Conservation (phyloP, 2,113 vertebrate genomes). For the Esox niger region DNA sequence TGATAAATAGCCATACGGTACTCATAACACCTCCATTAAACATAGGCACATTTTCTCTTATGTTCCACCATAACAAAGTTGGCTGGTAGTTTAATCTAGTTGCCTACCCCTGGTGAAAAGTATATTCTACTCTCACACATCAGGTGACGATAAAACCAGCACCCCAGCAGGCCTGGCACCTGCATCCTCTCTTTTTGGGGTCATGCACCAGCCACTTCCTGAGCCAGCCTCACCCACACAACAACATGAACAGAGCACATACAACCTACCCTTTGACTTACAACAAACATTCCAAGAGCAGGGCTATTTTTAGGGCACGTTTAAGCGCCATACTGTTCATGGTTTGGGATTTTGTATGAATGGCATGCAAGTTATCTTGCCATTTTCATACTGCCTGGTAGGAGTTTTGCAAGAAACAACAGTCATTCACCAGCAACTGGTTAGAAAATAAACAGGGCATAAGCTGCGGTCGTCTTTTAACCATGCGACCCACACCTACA, state of each 20-base stretch:
- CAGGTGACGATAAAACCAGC: conserved; percentile 5
- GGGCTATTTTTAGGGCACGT: background rate
- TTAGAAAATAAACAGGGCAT: conserved; percentile 14
- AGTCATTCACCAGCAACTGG: background rate
- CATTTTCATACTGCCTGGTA: background rate
- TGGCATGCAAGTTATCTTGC: background rate
- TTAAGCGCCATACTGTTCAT: background rate
- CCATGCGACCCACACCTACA: conserved; percentile 59
- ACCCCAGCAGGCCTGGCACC: conserved; percentile 35
- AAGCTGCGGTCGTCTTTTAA: conserved; percentile 5
- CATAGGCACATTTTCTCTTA: no score
- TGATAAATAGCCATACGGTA: no score
- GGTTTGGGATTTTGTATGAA: background rate
- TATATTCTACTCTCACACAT: conserved; percentile 15
- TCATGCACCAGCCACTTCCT: conserved; percentile 53
- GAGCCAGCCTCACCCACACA: conserved; percentile 10
- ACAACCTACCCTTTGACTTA: background rate
- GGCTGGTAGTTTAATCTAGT: no score
- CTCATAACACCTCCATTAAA: no score
- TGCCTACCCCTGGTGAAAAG: no score
- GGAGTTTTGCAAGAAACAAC: background rate
- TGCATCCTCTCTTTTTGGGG: conserved; percentile 52
- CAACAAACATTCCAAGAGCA: background rate
- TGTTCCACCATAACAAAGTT: no score
- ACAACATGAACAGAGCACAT: background rate